A percentile compares a stretch with the other conserved stretches of the same genome.
Evolutionary conservation across 1,140 invertebrate genomes (phyloP).

Genomic region (Heliothis virescens): DNA sequence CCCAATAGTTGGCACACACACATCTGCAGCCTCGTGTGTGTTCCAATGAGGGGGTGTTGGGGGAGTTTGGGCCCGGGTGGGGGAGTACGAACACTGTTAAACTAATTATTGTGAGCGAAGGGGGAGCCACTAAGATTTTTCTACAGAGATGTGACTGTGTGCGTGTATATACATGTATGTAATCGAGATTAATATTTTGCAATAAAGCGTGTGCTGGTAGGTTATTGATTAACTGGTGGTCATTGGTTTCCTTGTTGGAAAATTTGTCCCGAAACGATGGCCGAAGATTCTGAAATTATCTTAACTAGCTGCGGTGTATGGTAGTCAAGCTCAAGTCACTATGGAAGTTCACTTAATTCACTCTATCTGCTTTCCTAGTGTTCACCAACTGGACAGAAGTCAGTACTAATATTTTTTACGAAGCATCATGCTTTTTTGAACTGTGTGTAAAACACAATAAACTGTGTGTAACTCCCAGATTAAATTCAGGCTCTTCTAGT

Average conservation of each 20-base stretch:
- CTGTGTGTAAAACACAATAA: too few relatives aligned
- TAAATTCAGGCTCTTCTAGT: too few relatives aligned
- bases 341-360: too few relatives aligned
- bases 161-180: constrained; percentile 51
- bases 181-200: constrained; percentile 56
- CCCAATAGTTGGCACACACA: constrained; percentile 54
- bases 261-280: background rate
- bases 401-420: too few relatives aligned
- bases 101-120: constrained; percentile 73
- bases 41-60: constrained; percentile 47
- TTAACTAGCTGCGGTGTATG: too few relatives aligned
- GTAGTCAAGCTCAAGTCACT: too few relatives aligned
- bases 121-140: constrained; percentile 63
- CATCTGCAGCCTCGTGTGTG: constrained; percentile 44
- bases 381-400: too few relatives aligned
- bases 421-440: too few relatives aligned
- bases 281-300: background rate
- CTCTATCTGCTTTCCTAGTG: too few relatives aligned
- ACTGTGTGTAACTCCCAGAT: too few relatives aligned
- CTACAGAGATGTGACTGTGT: constrained; percentile 58
- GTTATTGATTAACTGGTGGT: constrained; percentile 38
- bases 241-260: constrained; percentile 31
- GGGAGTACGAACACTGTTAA: constrained; percentile 72
- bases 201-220: constrained; percentile 36
- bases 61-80: constrained; percentile 40